phyloP scores from a whole-genome alignment of 2,888 invertebrate genomes.

The Athalia cordata region DNA sequence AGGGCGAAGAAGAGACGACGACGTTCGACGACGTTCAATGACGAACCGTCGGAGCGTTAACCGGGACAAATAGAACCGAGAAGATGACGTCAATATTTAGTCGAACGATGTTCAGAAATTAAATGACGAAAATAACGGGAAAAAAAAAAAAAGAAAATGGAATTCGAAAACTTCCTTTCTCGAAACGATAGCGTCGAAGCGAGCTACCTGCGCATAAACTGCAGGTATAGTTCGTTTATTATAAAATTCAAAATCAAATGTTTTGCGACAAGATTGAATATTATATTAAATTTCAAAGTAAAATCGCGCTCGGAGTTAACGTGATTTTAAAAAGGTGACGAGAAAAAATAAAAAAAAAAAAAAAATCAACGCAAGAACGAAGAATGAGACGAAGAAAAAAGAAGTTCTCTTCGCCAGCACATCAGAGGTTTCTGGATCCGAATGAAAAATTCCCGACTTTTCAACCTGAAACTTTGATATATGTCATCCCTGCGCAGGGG shows the following conservation, averaged over 20 bases:
- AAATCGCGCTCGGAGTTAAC: too few relatives aligned
- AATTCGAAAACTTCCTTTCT: too few relatives aligned
- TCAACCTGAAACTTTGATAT: conserved; percentile 13
- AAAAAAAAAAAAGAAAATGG: too few relatives aligned
- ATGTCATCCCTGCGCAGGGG: background rate
- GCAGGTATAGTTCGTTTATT: too few relatives aligned
- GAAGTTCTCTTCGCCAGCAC: conserved; percentile 15
- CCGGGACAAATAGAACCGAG: conserved; percentile 25
- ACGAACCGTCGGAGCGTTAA: conserved; percentile 11
- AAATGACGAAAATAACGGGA: too few relatives aligned
- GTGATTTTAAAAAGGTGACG: too few relatives aligned
- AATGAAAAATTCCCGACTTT: conserved; percentile 39
- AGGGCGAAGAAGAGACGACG: conserved; percentile 1
- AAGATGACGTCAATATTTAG: conserved; percentile 32
- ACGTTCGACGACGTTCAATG: background rate
- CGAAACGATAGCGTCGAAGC: too few relatives aligned
- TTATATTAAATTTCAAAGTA: too few relatives aligned
- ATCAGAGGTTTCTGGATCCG: conserved; percentile 20
- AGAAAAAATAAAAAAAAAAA: too few relatives aligned
- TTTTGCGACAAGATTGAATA: too few relatives aligned
- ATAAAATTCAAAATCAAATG: too few relatives aligned
- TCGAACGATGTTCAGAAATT: background rate
- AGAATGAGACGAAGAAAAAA: background rate
- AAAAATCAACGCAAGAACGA: background rate
- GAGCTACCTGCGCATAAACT: too few relatives aligned